Percentiles rank a stretch among this genome's conserved stretches.
Conservation (phyloP, 2,888 invertebrate genomes). For the Aphrophora alni region DNA sequence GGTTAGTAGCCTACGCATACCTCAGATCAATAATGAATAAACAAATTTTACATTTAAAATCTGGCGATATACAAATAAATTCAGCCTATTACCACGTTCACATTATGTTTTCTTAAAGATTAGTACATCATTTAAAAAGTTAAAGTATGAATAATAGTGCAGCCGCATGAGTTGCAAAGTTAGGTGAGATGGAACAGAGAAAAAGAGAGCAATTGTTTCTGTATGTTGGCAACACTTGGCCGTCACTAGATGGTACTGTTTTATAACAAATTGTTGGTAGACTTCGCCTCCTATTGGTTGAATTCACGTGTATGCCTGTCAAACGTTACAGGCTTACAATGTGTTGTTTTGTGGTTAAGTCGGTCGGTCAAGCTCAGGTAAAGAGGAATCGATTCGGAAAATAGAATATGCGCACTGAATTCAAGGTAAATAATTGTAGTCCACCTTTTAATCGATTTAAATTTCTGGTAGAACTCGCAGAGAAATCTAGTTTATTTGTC, state of each 20-base stretch:
- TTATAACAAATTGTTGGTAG: not conserved
- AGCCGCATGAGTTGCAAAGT: not conserved
- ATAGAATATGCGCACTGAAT: slow-evolving; percentile 31
- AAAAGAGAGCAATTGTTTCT: not conserved
- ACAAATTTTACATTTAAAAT: no score
- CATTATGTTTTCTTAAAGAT: not conserved
- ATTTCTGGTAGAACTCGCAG: not conserved
- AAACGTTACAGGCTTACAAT: no score
- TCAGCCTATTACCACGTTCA: no score
- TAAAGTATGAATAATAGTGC: not conserved
- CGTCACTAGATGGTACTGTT: not conserved
- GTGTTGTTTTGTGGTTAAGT: not conserved
- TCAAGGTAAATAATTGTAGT: slow-evolving; percentile 20
- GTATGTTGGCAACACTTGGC: not conserved
- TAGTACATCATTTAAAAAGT: not conserved
- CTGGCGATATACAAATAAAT: no score
- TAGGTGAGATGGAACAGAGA: not conserved
- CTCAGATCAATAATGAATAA: no score
- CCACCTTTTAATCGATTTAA: not conserved
- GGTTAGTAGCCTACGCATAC: no score
- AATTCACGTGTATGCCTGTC: not conserved
- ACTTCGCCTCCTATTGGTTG: not conserved
- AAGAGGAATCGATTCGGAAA: slow-evolving; percentile 18
- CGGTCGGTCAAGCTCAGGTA: not conserved
- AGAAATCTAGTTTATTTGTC: not conserved